Base-by-base conservation (phyloP, 2,113 vertebrate genomes). In the Aramus guarauna region DNA sequence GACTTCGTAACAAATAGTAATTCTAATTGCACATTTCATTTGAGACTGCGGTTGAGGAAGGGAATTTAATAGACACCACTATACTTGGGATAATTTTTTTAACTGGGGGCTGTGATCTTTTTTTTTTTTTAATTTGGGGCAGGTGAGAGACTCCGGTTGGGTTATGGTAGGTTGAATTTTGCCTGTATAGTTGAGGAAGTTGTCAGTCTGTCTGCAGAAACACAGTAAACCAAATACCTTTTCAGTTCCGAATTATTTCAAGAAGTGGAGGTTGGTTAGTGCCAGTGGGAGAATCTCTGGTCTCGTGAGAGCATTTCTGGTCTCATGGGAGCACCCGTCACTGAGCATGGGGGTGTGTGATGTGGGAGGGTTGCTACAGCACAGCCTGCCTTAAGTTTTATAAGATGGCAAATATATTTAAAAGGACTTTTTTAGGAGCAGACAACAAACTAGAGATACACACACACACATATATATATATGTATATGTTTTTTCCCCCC, bases 21-120 rank as follows among this genome's bases (percentile, higher is more conserved):
- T 62, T 96, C 76, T 95, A 91, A 95, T 92, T 79, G 82, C 94
- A 96, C 90, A 92, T 87, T 90, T 87, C 9, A 1, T 79, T 82
- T 53, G 11, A 47, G 45, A 62, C 36, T 86, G 67, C 39, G 67
- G 16, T 58, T 71, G n/a, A 68, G 34, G 8, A 88, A 85, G 17
- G 41, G 60, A 60, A 52, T 56, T 85, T 63, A 72, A 67, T 63
- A 50, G 79, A 85, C 36, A 67, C 77, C n/a, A 37, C 67, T 76
- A 4, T 90, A 39, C 39, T 90, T 68, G 36, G 58, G 81, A 41
- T 94, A 86, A 55, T 66, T 86, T n/a, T 82, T 79, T 89, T 78
- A 29, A 27, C 26, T 53, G 52, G 30, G 8, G 10, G 32, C 39
- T 41, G 8, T 56, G 12, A 32, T 76, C 2, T 41, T 41, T 78